These are phyloP conservation scores for Aricia agestis DNA, from an alignment of 1,140 invertebrate genomes.

Conservation along the genomic window DNA sequence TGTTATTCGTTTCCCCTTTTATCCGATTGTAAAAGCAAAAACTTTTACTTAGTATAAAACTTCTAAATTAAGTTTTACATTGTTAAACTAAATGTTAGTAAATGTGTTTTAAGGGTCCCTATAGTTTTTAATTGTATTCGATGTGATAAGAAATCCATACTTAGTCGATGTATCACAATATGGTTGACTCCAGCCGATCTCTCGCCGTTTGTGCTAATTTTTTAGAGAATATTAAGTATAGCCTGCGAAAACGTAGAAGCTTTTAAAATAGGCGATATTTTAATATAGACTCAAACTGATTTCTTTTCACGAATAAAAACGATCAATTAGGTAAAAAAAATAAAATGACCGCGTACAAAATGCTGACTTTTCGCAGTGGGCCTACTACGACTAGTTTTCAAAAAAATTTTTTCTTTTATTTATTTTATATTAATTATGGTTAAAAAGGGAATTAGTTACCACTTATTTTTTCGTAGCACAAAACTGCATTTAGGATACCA, in stretches of 20 bases:
- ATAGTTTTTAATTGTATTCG: conserved; percentile 64
- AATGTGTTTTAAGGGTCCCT: conserved; percentile 49
- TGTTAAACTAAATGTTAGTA: conserved; percentile 62
- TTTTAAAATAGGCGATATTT: background rate
- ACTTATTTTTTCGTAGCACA: conserved; percentile 36
- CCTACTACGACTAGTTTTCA: conserved; percentile 11
- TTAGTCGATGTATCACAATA: conserved; percentile 64
- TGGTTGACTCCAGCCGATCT: conserved; percentile 51
- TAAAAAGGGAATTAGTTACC: background rate
- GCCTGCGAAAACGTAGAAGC: background rate
- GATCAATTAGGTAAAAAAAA: background rate
- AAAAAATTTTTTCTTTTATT: conserved; percentile 7
- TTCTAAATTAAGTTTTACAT: conserved; percentile 55
- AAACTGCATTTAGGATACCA: conserved; percentile 44
- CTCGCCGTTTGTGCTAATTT: conserved; percentile 40
- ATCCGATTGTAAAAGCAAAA: background rate
- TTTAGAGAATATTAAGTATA: conserved; percentile 25
- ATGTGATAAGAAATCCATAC: conserved; percentile 59
- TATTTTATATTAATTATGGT: background rate
- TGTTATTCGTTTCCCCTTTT: background rate
- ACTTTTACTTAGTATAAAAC: background rate
- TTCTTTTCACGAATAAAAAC: background rate
- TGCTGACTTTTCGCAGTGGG: background rate
- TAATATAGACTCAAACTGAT: background rate
- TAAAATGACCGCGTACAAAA: too few species aligned